Evolutionary conservation across 2,113 vertebrate genomes (phyloP).

Genomic region (Saguinus imperator): DNA sequence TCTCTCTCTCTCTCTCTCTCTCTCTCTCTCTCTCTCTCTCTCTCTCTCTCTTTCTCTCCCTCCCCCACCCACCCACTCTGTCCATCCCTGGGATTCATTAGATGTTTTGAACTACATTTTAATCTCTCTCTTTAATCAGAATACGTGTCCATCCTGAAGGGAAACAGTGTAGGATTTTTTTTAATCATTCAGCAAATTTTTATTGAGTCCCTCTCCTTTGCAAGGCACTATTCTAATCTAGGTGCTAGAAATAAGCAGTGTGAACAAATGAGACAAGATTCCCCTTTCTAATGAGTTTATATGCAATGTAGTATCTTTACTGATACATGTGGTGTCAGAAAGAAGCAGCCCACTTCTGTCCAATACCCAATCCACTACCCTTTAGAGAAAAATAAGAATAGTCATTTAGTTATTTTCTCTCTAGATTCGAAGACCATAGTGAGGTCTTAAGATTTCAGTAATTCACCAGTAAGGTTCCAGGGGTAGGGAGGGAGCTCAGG

Average conservation of each 20-base stretch:
- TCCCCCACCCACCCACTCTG: accelerated
- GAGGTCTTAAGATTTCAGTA: background rate
- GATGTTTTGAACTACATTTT: background rate
- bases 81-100: background rate
- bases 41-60: background rate
- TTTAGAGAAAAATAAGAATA: background rate
- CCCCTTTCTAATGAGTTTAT: background rate
- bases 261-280: background rate
- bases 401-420: background rate
- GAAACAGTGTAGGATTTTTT: background rate
- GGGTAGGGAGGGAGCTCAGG: background rate
- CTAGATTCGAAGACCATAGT: background rate
- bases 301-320: background rate
- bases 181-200: background rate
- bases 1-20: background rate
- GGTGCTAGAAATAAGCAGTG: background rate
- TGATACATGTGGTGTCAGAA: background rate
- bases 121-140: background rate
- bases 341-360: background rate
- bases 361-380: background rate
- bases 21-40: too few relatives aligned
- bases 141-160: background rate
- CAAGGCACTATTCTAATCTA: background rate
- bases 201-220: background rate
- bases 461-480: background rate